phyloP scores from a whole-genome alignment of 2,888 invertebrate species.

The Dynastes tityus region DNA sequence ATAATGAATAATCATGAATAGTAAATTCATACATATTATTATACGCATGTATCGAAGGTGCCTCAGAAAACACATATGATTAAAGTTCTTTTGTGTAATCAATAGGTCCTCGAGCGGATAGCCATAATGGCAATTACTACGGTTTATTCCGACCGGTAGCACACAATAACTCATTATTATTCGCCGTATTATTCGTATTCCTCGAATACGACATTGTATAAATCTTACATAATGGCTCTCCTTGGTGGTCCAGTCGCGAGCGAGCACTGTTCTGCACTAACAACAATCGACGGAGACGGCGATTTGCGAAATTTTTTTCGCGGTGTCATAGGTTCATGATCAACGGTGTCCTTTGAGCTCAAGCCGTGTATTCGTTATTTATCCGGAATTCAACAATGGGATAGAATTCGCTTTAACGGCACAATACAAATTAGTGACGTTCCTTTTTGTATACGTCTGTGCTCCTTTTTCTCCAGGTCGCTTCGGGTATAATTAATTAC shows the following conservation, averaged over 20 bases:
- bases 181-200: slow-evolving; percentile 47
- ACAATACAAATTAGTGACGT: slow-evolving; percentile 38
- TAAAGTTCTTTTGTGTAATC: slow-evolving; percentile 33
- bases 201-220: slow-evolving; percentile 47
- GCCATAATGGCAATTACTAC: slow-evolving; percentile 43
- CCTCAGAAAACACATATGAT: slow-evolving; percentile 32
- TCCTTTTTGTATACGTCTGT: slow-evolving; percentile 3
- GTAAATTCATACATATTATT: too few relatives aligned
- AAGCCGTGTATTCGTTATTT: slow-evolving; percentile 19
- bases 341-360: slow-evolving; percentile 9
- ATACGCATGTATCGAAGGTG: background rate
- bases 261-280: background rate
- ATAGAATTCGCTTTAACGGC: slow-evolving; percentile 38
- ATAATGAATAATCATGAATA: too few relatives aligned
- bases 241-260: slow-evolving; percentile 47
- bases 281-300: background rate
- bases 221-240: slow-evolving; percentile 47
- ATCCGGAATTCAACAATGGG: slow-evolving; percentile 35
- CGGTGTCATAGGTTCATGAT: slow-evolving; percentile 38
- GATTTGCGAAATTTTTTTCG: slow-evolving; percentile 28
- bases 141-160: slow-evolving; percentile 43
- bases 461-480: background rate
- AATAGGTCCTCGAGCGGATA: slow-evolving; percentile 33
- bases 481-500: slow-evolving; percentile 11
- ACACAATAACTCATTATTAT: slow-evolving; percentile 50